phyloP scores from a whole-genome alignment of 2,797 vertebrate species.

The Poecilia wingei region DNA sequence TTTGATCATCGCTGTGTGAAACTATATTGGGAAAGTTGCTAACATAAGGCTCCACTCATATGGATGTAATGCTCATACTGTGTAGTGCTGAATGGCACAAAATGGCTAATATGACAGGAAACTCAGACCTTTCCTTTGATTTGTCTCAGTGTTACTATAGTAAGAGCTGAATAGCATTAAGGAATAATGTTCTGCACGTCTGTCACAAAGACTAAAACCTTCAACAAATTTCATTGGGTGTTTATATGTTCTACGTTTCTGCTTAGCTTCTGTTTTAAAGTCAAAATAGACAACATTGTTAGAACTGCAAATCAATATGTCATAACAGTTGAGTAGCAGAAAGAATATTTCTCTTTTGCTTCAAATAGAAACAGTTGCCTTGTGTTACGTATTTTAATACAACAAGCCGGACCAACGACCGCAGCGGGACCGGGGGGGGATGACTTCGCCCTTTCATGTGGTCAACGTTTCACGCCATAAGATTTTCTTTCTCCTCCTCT shows the following conservation, averaged over 20 bases:
- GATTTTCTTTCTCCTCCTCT: conserved; percentile 2
- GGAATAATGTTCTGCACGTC: background rate
- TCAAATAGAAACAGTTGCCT: background rate
- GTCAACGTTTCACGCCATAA: background rate
- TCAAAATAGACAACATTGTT: background rate
- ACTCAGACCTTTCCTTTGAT: too few species aligned
- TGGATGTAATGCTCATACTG: background rate
- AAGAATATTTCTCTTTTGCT: background rate
- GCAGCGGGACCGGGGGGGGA: background rate
- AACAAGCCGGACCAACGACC: background rate
- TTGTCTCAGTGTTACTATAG: background rate
- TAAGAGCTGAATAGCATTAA: background rate
- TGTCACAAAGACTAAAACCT: background rate
- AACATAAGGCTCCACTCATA: background rate
- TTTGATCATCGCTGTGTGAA: background rate
- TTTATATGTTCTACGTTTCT: background rate
- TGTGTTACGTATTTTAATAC: background rate
- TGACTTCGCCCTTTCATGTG: conserved; percentile 3
- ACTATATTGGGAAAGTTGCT: background rate
- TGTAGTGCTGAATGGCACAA: background rate
- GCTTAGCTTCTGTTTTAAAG: background rate
- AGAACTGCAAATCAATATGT: background rate
- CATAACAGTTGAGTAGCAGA: background rate
- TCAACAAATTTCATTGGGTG: background rate
- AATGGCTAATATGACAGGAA: background rate